Base-by-base conservation (phyloP, 2,797 vertebrate genomes). In the Brachyrhaphis roseni region DNA sequence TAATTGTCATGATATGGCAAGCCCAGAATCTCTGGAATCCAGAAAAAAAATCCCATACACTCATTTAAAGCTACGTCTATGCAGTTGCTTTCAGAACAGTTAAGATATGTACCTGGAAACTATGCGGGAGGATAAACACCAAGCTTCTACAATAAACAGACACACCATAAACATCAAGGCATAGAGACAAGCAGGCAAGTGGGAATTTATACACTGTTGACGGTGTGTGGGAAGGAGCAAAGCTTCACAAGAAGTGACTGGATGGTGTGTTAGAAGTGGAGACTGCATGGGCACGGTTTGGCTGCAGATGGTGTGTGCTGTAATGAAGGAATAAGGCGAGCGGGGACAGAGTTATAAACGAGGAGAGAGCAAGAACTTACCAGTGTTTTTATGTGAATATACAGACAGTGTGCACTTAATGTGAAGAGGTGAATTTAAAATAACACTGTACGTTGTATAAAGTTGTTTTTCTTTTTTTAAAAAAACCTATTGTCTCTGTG, bases 271-370 rank as follows among this genome's bases (percentile, higher is more conserved):
- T 74, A 72, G 74, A 88, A 77, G 82, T 45, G 79, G 34, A 79
- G 45, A 75, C 57, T 84, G 59, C 74, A 83, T 39, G 53, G 81
- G 81, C 81, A 78, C 71, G 53, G 34, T 82, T 88, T 80, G 71
- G 47, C 88, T 87, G 77, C 86, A 91, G 82, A 88, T 82, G 78
- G 85, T 49, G 74, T 84, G 12, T 46, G 75, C 57, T 45, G 79
- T 28, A 51, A 77, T 72, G 76, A 53, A 80, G 81, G 74, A 75
- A 80, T 34, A 76, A 31, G 78, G 23, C 66, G 55, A 78, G 53
- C n/a, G 43, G 55, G 71, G 74, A 57, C 13, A 1, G 43, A 75
- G 28, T 23, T 51, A 72, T 72, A 74, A 90, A 86, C 53, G 85
- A 88, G 66, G 62, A 76, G 51, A 80, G 34, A 79, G 73, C 76